These are phyloP conservation scores for Sminthurinus aureus DNA, from an alignment of 2,888 invertebrate species.

Conservation along the genomic window DNA sequence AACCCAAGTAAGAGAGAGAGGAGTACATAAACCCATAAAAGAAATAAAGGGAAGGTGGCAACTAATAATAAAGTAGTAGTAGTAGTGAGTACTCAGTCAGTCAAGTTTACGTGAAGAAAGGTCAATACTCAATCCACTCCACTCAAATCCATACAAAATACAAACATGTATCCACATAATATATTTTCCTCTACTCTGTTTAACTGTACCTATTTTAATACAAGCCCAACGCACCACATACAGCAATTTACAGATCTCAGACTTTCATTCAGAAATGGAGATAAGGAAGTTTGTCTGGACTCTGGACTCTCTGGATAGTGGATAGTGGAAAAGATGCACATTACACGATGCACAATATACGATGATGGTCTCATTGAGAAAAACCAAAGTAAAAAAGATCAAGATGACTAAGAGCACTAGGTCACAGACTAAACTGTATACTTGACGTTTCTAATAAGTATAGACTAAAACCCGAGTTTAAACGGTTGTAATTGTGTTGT, in stretches of 20 bases:
- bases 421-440: not conserved
- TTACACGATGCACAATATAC: not conserved
- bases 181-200: too few relatives aligned
- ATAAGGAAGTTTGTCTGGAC: too few relatives aligned
- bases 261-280: not conserved
- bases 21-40: not conserved
- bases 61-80: not conserved
- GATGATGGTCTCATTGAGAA: not conserved
- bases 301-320: too few relatives aligned
- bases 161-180: too few relatives aligned
- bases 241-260: not conserved
- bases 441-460: not conserved
- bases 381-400: not conserved
- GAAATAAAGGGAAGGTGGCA: not conserved
- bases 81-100: not conserved
- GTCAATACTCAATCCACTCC: not conserved
- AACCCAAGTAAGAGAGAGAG: too few relatives aligned
- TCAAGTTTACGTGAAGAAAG: constrained; percentile 8
- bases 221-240: too few relatives aligned
- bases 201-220: too few relatives aligned
- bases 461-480: not conserved
- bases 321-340: not conserved
- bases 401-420: not conserved
- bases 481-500: too few relatives aligned
- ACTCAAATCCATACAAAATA: not conserved